phyloP scores from a whole-genome alignment of 1,140 invertebrate species.

The Adelges cooleyi region DNA sequence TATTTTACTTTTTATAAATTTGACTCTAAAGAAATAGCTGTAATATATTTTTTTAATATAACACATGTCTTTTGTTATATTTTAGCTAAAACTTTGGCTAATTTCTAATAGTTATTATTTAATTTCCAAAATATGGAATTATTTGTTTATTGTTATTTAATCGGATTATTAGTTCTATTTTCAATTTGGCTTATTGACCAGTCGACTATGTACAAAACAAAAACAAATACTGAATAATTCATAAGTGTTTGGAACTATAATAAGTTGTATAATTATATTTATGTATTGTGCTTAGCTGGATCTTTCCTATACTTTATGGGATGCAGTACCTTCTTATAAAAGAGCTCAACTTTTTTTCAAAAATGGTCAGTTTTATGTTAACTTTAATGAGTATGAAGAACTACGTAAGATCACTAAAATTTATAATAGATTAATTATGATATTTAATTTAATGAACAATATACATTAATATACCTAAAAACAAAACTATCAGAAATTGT shows the following conservation, averaged over 20 bases:
- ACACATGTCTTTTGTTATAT: not conserved
- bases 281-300: not conserved
- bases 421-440: too few species aligned
- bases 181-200: not conserved
- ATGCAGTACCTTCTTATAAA: not conserved
- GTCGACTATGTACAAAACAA: not conserved
- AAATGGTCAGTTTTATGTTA: not conserved
- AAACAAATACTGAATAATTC: not conserved
- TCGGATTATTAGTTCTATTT: not conserved
- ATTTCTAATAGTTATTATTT: not conserved
- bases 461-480: too few species aligned
- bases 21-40: not conserved
- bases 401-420: too few species aligned
- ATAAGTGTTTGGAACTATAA: not conserved
- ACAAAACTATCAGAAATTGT: too few species aligned
- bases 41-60: not conserved
- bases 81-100: not conserved
- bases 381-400: too few species aligned
- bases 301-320: not conserved
- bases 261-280: not conserved
- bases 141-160: not conserved
- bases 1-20: not conserved
- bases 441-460: too few species aligned
- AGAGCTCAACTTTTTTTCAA: not conserved
- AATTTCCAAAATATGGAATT: not conserved